These are phyloP conservation scores for Drosophila pegasa DNA, from an alignment of 2,888 invertebrate species.

Conservation along the genomic window DNA sequence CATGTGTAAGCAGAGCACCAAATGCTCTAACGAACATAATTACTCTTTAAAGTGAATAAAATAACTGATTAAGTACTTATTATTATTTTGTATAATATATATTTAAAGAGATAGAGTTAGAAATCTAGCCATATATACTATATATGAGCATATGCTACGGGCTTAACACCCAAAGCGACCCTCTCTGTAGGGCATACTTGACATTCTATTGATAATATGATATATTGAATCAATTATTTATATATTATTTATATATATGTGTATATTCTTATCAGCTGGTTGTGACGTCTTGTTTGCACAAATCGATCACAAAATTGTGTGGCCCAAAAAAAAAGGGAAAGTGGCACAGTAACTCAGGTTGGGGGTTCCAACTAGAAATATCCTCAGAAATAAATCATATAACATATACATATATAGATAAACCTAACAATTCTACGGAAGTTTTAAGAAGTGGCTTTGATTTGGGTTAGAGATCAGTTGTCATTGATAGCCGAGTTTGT, in stretches of 20 bases:
- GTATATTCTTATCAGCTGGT: slow-evolving; percentile 46
- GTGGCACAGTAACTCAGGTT: slow-evolving; percentile 52
- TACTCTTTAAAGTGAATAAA: neutral
- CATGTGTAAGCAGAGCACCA: neutral
- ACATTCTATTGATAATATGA: slow-evolving; percentile 52
- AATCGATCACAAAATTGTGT: slow-evolving; percentile 62
- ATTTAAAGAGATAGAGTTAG: too few relatives aligned
- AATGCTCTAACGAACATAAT: slow-evolving; percentile 7
- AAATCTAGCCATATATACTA: too few relatives aligned
- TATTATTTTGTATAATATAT: too few relatives aligned
- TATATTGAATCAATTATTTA: slow-evolving; percentile 73
- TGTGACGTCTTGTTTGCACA: slow-evolving; percentile 69
- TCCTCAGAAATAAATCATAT: slow-evolving; percentile 71
- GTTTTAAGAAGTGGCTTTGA: slow-evolving; percentile 46
- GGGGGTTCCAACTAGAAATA: slow-evolving; percentile 40
- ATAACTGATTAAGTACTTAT: neutral
- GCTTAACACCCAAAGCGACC: too few relatives aligned
- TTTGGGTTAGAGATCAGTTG: slow-evolving; percentile 68
- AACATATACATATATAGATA: neutral
- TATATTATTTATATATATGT: slow-evolving; percentile 63
- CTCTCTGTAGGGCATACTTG: slow-evolving; percentile 3
- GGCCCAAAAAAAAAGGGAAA: slow-evolving; percentile 42
- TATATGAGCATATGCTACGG: neutral
- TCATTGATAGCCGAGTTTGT: slow-evolving; percentile 43
- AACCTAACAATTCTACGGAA: slow-evolving; percentile 35